Conservation (phyloP, 2,113 vertebrate genomes). For the Pteropus alecto region DNA sequence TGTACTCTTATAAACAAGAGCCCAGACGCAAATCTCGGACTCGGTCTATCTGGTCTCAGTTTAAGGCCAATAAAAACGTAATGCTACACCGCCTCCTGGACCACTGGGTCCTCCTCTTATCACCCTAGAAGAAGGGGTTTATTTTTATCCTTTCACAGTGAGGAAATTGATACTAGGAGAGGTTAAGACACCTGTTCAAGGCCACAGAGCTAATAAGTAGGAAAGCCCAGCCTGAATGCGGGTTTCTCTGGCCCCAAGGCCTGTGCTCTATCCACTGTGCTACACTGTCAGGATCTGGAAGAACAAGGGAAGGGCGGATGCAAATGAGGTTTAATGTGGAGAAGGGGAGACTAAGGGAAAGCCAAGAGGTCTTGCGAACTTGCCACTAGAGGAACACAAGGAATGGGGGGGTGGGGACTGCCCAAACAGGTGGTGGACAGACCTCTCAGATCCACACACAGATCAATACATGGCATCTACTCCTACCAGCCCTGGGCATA, state of each 20-base stretch:
- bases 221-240: not conserved
- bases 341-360: not conserved
- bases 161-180: constrained; percentile 4
- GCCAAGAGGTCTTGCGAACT: not conserved
- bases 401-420: accelerated
- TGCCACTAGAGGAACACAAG: not conserved
- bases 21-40: not conserved
- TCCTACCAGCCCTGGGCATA: not conserved
- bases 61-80: not conserved
- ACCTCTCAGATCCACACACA: not conserved
- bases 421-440: not conserved
- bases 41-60: accelerated
- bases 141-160: not conserved
- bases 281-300: not conserved
- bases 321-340: not conserved
- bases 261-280: not conserved
- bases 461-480: not conserved
- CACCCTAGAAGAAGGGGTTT: not conserved
- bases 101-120: not conserved
- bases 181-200: not conserved
- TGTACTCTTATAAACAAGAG: not conserved
- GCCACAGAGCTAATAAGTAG: not conserved
- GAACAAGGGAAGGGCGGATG: not conserved
- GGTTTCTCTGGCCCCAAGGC: not conserved
- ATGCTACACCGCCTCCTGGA: not conserved